Evolutionary conservation across 2,888 invertebrate genomes (phyloP).

Genomic region (Hydropsyche betteni): DNA sequence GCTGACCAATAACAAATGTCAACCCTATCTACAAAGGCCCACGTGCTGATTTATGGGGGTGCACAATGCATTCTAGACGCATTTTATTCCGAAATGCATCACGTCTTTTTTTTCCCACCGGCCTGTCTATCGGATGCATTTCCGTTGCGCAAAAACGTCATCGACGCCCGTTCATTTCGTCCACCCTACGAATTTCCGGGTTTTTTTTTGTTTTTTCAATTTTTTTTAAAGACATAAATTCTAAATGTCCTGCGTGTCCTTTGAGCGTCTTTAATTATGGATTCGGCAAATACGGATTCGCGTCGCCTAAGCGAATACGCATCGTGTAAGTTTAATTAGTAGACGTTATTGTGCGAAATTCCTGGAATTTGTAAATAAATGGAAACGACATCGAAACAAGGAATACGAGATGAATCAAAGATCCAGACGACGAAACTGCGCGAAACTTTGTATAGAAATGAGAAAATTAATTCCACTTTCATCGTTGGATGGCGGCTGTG

Average conservation of each 20-base stretch:
- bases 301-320: neutral
- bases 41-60: slow-evolving; percentile 37
- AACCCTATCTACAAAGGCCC: slow-evolving; percentile 47
- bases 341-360: slow-evolving; percentile 10
- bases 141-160: too few species aligned
- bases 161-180: too few species aligned
- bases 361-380: slow-evolving; percentile 22
- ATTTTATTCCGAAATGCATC: slow-evolving; percentile 29
- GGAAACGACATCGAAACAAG: slow-evolving; percentile 31
- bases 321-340: slow-evolving; percentile 14
- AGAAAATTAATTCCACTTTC: slow-evolving; percentile 38
- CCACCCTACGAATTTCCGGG: too few species aligned
- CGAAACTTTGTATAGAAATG: slow-evolving; percentile 40
- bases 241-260: neutral
- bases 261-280: neutral
- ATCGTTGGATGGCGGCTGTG: neutral
- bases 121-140: neutral
- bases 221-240: too few species aligned
- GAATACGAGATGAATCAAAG: slow-evolving; percentile 33
- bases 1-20: slow-evolving; percentile 42
- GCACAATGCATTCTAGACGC: slow-evolving; percentile 39
- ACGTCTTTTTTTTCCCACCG: slow-evolving; percentile 1
- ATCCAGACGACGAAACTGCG: slow-evolving; percentile 32
- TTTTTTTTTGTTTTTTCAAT: too few species aligned
- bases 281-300: neutral